Conservation (phyloP, 2,888 invertebrate genomes). For the Ypsolopha sequella region DNA sequence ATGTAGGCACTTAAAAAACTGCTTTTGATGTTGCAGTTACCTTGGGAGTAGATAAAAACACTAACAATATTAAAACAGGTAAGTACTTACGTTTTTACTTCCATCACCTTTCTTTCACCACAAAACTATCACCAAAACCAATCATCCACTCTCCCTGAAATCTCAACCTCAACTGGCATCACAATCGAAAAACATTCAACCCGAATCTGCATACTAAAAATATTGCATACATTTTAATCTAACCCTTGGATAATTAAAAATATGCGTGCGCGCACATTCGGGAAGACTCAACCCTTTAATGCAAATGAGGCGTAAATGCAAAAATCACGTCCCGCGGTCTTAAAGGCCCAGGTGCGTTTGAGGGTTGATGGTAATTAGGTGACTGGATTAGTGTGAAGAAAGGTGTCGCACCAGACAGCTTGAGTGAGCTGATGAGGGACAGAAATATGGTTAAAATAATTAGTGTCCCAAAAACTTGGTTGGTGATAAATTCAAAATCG, state of each 20-base stretch:
- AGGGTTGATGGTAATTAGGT: not conserved
- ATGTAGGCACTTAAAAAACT: too few species aligned
- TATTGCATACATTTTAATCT: conserved; percentile 45
- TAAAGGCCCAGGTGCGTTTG: conserved; percentile 46
- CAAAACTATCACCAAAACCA: not conserved
- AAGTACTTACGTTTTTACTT: not conserved
- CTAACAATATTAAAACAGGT: too few species aligned
- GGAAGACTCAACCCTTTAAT: conserved; percentile 66
- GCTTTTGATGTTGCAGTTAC: too few species aligned
- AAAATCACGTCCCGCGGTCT: conserved; percentile 47
- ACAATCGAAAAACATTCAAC: conserved; percentile 32
- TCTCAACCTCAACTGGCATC: conserved; percentile 45
- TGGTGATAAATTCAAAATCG: too few species aligned
- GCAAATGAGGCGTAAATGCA: conserved; percentile 48
- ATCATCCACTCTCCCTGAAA: conserved; percentile 35
- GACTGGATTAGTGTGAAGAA: not conserved
- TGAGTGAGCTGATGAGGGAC: too few species aligned
- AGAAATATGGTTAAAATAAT: too few species aligned
- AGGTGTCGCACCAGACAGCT: too few species aligned
- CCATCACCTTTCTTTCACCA: too few species aligned
- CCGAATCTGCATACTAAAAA: conserved; percentile 36
- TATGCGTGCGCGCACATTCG: conserved; percentile 65
- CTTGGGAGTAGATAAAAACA: too few species aligned
- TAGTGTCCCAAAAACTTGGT: too few species aligned
- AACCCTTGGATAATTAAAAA: conserved; percentile 70